These are phyloP conservation scores for Luidia sarsii DNA, from an alignment of 53 echinoderm and acorn worm species.

Conservation along the genomic window DNA sequence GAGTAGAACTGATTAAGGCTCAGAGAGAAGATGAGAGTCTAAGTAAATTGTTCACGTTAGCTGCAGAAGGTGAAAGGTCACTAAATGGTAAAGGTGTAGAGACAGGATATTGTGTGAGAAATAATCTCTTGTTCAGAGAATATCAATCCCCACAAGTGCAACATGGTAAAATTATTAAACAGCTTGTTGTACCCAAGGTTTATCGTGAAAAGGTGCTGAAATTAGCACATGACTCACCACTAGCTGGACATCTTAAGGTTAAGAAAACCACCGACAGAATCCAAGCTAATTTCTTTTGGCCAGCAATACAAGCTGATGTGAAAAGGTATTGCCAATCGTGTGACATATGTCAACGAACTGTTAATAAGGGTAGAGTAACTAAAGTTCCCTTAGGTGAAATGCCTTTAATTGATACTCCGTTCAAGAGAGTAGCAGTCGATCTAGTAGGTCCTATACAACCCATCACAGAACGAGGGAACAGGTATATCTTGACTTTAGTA, in stretches of 20 bases:
- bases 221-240: slow-evolving; percentile 54
- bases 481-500: no score
- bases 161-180: background rate
- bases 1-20: background rate
- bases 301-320: slow-evolving; percentile 38
- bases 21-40: no score
- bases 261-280: slow-evolving; percentile 56
- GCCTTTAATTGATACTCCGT: slow-evolving; percentile 18
- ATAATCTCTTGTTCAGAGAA: background rate
- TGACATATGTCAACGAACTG: slow-evolving; percentile 4
- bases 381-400: slow-evolving; percentile 5
- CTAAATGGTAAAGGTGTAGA: no score
- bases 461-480: slow-evolving; percentile 16
- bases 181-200: slow-evolving; percentile 38
- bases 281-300: slow-evolving; percentile 47
- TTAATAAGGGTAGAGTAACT: background rate
- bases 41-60: no score
- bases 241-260: slow-evolving; percentile 50
- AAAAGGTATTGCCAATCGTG: slow-evolving; percentile 38
- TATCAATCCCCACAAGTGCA: background rate
- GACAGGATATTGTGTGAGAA: no score
- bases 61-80: no score
- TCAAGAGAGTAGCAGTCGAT: background rate
- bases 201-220: slow-evolving; percentile 39
- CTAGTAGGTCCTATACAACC: slow-evolving; percentile 10